Evolutionary conservation across 2,888 invertebrate species (phyloP).

Genomic region (Lobophora halterata): DNA sequence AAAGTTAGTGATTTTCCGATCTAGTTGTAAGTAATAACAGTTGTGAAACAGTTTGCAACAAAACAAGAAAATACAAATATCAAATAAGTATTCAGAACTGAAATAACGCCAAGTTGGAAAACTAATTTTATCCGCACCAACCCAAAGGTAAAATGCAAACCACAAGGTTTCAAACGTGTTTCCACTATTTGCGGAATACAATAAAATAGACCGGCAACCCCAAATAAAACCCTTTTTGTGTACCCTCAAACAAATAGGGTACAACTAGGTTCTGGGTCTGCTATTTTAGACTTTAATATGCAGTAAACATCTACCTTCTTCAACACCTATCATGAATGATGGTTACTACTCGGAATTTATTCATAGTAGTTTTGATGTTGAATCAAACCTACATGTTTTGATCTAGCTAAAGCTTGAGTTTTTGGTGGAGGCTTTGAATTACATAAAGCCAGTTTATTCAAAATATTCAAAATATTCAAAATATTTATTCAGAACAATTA

Average conservation of each 20-base stretch:
- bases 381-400: no score
- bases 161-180: slow-evolving; percentile 21
- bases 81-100: slow-evolving; percentile 16
- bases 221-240: slow-evolving; percentile 24
- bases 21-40: slow-evolving; percentile 1
- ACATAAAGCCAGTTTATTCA: no score
- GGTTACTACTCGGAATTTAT: no score
- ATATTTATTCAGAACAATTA: no score
- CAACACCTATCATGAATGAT: slow-evolving; percentile 13
- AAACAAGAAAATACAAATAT: slow-evolving; percentile 21
- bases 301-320: slow-evolving; percentile 5
- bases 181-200: slow-evolving; percentile 22
- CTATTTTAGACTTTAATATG: slow-evolving; percentile 7
- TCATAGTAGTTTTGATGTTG: no score
- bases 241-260: slow-evolving; percentile 21
- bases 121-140: slow-evolving; percentile 22
- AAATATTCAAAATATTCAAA: no score
- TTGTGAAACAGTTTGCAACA: slow-evolving; percentile 1
- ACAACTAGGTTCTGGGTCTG: slow-evolving; percentile 14
- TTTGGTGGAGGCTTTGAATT: no score
- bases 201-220: slow-evolving; percentile 22
- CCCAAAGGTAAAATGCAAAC: slow-evolving; percentile 24
- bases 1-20: no score
- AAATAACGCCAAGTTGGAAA: slow-evolving; percentile 22
- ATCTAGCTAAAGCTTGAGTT: no score